These are phyloP conservation scores for Paguma larvata DNA, from an alignment of 2,797 vertebrate species.

Conservation along the genomic window DNA sequence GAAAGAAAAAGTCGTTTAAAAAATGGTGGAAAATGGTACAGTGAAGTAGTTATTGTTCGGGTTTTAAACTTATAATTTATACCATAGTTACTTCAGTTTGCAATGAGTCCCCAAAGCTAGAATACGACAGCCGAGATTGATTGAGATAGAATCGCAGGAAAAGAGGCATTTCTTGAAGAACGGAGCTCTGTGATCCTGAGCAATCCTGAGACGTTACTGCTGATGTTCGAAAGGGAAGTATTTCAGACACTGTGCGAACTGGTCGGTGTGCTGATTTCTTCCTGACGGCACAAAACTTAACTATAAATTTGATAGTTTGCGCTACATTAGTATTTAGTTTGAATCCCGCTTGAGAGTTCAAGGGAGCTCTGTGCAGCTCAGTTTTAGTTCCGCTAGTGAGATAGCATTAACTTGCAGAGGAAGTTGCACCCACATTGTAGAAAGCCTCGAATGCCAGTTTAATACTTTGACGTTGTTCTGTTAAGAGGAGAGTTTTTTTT, in stretches of 20 bases:
- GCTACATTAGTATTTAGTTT: background rate
- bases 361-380: background rate
- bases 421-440: too few relatives aligned
- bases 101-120: background rate
- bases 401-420: background rate
- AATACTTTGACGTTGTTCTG: background rate
- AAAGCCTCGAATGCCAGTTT: background rate
- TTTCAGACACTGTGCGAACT: constrained; percentile 1
- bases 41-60: background rate
- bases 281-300: background rate
- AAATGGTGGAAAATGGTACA: background rate
- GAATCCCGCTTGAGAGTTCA: background rate
- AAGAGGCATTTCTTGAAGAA: background rate
- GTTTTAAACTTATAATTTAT: background rate
- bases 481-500: background rate
- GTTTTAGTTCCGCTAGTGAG: background rate
- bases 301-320: background rate
- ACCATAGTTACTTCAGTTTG: background rate
- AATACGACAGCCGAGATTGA: background rate
- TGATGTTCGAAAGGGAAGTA: background rate
- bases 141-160: background rate
- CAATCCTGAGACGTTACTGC: background rate
- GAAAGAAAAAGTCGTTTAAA: background rate
- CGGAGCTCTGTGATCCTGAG: background rate
- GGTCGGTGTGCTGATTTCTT: background rate